Percentiles rank a stretch among this genome's conserved stretches.
phyloP scores from a whole-genome alignment of 2,888 invertebrate species.

The Oligia strigilis region DNA sequence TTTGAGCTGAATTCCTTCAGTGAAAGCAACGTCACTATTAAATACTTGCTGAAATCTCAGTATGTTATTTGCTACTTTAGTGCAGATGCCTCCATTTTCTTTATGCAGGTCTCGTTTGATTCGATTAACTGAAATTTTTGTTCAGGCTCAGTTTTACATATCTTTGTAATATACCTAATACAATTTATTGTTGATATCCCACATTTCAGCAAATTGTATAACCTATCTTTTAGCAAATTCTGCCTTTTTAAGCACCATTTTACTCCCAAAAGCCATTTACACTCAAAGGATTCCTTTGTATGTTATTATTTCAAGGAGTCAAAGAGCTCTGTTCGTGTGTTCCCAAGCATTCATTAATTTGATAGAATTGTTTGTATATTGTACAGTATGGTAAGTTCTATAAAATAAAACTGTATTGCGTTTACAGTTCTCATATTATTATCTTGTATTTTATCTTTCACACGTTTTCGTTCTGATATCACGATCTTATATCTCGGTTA shows the following conservation, averaged over 20 bases:
- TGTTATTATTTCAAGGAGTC: background rate
- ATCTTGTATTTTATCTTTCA: slow-evolving; percentile 39
- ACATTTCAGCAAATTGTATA: background rate
- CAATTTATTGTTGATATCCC: background rate
- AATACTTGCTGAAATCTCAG: slow-evolving; percentile 23
- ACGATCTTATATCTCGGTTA: slow-evolving; percentile 37
- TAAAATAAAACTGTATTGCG: slow-evolving; percentile 16
- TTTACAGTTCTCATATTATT: slow-evolving; percentile 25
- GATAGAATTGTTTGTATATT: slow-evolving; percentile 8
- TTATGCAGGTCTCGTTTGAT: background rate
- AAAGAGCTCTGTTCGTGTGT: background rate
- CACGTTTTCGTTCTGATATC: slow-evolving; percentile 45
- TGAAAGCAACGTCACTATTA: slow-evolving; percentile 26
- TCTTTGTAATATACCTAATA: background rate
- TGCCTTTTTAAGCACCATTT: background rate
- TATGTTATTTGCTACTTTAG: slow-evolving; percentile 7
- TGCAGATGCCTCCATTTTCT: background rate
- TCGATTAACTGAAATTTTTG: background rate
- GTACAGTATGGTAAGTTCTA: slow-evolving; percentile 1
- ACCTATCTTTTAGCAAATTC: background rate
- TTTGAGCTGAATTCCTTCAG: slow-evolving; percentile 45
- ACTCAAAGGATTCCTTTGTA: slow-evolving; percentile 17
- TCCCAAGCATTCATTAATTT: background rate
- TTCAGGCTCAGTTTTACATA: background rate
- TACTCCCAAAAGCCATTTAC: background rate